phyloP scores from a whole-genome alignment of 2,888 invertebrate genomes.

The Dryococelus australis region DNA sequence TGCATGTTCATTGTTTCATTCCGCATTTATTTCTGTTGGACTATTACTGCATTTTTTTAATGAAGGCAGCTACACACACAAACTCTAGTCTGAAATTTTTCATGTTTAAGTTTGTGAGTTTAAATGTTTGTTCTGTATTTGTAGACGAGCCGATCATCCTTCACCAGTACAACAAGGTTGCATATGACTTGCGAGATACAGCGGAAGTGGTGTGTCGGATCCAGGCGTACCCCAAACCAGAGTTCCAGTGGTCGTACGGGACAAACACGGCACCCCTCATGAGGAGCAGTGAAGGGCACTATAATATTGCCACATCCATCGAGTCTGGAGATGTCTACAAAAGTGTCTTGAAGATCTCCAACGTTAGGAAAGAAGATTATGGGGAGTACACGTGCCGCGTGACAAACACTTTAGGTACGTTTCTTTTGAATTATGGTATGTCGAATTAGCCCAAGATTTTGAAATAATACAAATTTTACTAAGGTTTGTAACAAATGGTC shows the following conservation, averaged over 20 bases:
- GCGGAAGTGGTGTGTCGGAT: constrained; percentile 89
- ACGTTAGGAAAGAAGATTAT: constrained; percentile 82
- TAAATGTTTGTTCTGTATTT: no score
- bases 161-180: constrained; percentile 87
- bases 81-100: no score
- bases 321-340: constrained; percentile 88
- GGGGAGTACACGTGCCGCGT: constrained; percentile 92
- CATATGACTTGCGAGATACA: constrained; percentile 82
- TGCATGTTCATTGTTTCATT: no score
- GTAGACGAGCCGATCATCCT: constrained; percentile 86
- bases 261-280: constrained; percentile 76
- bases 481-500: no score
- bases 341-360: constrained; percentile 76
- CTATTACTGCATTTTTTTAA: no score
- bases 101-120: no score
- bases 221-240: constrained; percentile 90
- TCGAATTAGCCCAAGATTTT: no score
- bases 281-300: constrained; percentile 84
- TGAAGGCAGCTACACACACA: no score
- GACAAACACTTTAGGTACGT: constrained; percentile 78
- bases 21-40: no score
- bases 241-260: constrained; percentile 90
- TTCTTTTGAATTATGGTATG: background rate
- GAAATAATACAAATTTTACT: no score
- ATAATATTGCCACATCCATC: constrained; percentile 81